Base-by-base conservation (phyloP, 2,797 vertebrate species). In the Triplophysa bombifrons region DNA sequence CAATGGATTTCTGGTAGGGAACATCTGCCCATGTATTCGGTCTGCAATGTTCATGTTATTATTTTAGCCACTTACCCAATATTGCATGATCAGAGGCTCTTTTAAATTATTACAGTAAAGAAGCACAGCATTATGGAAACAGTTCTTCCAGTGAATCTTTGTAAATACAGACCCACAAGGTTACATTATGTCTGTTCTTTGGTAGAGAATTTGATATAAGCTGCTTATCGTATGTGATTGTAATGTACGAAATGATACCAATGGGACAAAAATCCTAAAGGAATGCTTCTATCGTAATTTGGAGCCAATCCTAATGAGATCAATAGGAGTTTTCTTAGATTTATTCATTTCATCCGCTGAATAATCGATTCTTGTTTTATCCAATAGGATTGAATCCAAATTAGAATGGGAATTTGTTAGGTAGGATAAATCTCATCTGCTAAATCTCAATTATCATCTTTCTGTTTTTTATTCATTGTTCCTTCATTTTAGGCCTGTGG, bases 1-100 rank as follows among this genome's bases (percentile, higher is more conserved):
- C 58, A 74, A 27, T 90, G 97, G 97, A 13, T 99, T 99, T 94
- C 91, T 99, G 97, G 98, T 99, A 94, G 93, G 95, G 73, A 69
- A 82, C 25, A 48, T 72, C 48, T 38, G 20, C 3, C 8, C 20
- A 27, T 76, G 60, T 70, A 19, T 14, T 60, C 11, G 16, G 46
- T 72, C 53, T 51, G 74, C 46, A 51, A 22, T 63, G 53, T 50
- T 41, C 56, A 13, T 20, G 17, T n/a, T 8, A 38, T 64, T 71
- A 19, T 46, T 72, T 55, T 30, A 74, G 51, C 53, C 46, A 25
- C 34, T 65, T 22, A 51, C 48, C 34, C 16, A 61, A 50, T 19
- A 78, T 11, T 8, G 55, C 16, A 56, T 68, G 74, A 76, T 41
- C 63, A 61, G 10, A 55, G 48, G 30, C 53, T 20, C 44, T 48